Base-by-base conservation (phyloP, 2,797 vertebrate species). In the Bovichtus diacanthus region DNA sequence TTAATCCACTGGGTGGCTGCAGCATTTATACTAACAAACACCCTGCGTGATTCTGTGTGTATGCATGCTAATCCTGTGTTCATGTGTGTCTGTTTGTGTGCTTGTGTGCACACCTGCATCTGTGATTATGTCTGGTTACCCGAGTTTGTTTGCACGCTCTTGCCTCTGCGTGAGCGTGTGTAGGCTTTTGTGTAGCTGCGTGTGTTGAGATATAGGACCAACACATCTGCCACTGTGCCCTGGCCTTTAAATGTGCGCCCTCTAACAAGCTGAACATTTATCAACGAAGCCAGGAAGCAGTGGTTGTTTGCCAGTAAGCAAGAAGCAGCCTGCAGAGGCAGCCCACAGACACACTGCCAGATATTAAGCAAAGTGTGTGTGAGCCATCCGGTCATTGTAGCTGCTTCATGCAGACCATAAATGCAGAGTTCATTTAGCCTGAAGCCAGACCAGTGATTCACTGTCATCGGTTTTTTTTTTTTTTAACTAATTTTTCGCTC, bases 231-330 rank as follows among this genome's bases (percentile, higher is more conserved):
- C 29, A 8, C 65, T 25, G 47, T 62, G 74, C 49, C 77, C 63
- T 79, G 18, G 2, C 62, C 56, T 80, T 46, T 53, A 54, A 76
- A 54, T n/a, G 36, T 47, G 64, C 10, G 18, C 56, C 80, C 82
- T 80, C 56, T 46, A 74, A 81, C 79, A 83, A 83, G 85, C 76
- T 56, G 66, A 87, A 62, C 53, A 78, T 82, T 86, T 79, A 74
- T 84, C 82, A 82, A 67, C 76, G 78, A 80, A 86, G 58, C 74
- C 68, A 55, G 78, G 46, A 63, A 85, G 82, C 78, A 69, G 59
- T 78, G 81, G 86, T 67, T 82, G 82, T 91, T 85, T 83, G 76
- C 83, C 82, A 71, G 78, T 46, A 77, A 81, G 82, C 61, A 84
- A 66, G 53, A 69, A 23, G 67, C 56, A 49, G 43, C n/a, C n/a